Evolutionary conservation across 2,797 vertebrate species (phyloP).

Genomic region (Muraenolepis orangiensis): DNA sequence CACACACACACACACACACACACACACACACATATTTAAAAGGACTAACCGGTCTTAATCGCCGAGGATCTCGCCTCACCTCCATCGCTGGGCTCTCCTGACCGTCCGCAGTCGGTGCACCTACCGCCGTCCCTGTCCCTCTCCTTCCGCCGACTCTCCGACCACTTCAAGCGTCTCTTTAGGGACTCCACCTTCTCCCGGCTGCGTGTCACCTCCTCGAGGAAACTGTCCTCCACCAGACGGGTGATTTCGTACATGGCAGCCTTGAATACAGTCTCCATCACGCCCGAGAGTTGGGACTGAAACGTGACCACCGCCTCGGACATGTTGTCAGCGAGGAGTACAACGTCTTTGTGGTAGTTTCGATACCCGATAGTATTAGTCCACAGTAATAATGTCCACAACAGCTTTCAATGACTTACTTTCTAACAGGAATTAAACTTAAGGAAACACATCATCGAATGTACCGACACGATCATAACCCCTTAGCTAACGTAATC

Average conservation of each 20-base stretch:
- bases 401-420: too few relatives aligned
- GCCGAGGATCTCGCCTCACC: constrained; percentile 15
- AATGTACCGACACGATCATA: not conserved
- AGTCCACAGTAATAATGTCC: too few relatives aligned
- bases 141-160: constrained; percentile 62
- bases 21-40: not conserved
- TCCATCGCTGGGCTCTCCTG: constrained; percentile 20
- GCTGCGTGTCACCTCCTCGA: constrained; percentile 71
- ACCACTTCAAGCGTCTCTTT: constrained; percentile 69
- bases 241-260: constrained; percentile 79
- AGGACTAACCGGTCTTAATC: constrained; percentile 48
- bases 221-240: constrained; percentile 76
- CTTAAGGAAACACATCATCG: too few relatives aligned
- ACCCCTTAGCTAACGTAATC: not conserved
- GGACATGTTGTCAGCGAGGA: constrained; percentile 60
- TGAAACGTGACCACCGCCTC: constrained; percentile 71
- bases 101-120: constrained; percentile 62
- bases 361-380: not conserved
- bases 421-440: too few relatives aligned
- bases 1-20: too few relatives aligned
- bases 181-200: constrained; percentile 73
- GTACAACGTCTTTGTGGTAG: not conserved
- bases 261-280: constrained; percentile 80
- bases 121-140: constrained; percentile 43
- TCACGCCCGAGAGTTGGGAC: constrained; percentile 77